A percentile compares a stretch with the other conserved stretches of the same genome.
Conservation (phyloP, 2,113 vertebrate genomes). For the Cyprinus carpio region DNA sequence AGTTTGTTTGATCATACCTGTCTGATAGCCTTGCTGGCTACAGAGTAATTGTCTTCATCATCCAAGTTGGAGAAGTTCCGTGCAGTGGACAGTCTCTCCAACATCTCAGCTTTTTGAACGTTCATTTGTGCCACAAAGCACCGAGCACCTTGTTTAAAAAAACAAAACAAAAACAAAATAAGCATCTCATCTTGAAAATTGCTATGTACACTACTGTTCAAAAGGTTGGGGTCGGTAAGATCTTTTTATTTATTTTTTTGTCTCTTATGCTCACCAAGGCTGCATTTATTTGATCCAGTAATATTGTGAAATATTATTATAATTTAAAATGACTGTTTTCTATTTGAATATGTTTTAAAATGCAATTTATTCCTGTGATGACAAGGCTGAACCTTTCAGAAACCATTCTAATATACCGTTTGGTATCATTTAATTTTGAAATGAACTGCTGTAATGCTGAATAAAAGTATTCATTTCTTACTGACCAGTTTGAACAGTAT, state of each 20-base stretch:
- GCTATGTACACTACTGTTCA: neutral
- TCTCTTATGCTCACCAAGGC: too few relatives aligned
- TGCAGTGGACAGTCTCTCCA: constrained; percentile 91
- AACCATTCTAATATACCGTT: neutral
- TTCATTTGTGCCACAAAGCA: constrained; percentile 91
- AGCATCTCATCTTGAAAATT: neutral
- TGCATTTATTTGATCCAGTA: too few relatives aligned
- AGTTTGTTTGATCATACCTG: constrained; percentile 75
- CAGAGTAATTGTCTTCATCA: constrained; percentile 86
- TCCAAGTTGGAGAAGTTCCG: constrained; percentile 93
- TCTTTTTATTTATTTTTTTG: too few relatives aligned
- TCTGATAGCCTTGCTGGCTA: constrained; percentile 87
- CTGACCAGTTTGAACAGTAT: neutral
- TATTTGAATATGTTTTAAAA: too few relatives aligned
- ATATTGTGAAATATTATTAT: too few relatives aligned
- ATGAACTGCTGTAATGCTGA: neutral
- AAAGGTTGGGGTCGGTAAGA: neutral
- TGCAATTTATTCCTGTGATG: too few relatives aligned
- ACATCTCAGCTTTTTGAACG: constrained; percentile 87
- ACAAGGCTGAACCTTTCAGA: neutral
- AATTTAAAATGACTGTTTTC: too few relatives aligned
- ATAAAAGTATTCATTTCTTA: neutral
- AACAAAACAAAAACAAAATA: neutral
- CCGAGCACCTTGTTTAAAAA: constrained; percentile 78
- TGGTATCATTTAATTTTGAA: neutral